Conservation (phyloP, 2,888 invertebrate genomes). For the Lutraria lutraria region DNA sequence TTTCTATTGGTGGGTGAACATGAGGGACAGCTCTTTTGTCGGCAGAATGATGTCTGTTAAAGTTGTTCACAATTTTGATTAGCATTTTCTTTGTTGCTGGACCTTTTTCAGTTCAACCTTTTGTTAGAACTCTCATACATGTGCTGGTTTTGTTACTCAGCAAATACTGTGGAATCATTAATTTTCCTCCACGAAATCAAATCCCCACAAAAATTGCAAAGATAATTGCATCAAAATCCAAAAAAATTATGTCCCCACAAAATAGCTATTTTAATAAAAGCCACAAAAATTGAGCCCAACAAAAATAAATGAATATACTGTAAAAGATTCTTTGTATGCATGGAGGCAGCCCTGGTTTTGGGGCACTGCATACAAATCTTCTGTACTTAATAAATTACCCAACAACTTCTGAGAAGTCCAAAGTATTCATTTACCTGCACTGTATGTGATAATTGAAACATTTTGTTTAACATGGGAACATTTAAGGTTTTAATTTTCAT, state of each 20-base stretch:
- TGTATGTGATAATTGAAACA: neutral
- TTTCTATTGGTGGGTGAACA: neutral
- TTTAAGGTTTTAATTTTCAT: neutral
- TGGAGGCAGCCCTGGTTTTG: neutral
- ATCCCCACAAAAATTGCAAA: no score
- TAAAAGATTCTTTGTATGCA: neutral
- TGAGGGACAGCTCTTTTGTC: constrained; percentile 24
- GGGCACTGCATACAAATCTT: constrained; percentile 5
- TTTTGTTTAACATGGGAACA: neutral
- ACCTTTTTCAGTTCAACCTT: constrained; percentile 14
- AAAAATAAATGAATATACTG: no score
- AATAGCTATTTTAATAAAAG: no score
- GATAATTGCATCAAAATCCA: no score
- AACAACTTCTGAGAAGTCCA: neutral
- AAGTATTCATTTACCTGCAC: neutral
- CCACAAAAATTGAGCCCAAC: no score
- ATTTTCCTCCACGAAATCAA: no score
- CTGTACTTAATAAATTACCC: neutral
- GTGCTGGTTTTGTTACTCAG: neutral
- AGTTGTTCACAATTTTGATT: constrained; percentile 20
- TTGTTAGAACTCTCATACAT: neutral
- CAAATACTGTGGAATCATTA: neutral
- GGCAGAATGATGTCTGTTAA: constrained; percentile 23
- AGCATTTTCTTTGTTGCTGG: constrained; percentile 23
- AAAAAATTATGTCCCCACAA: no score